Evolutionary conservation across 2,113 vertebrate genomes (phyloP), one percentile per base, ranked within the genome.

Genomic region (Cynocephalus volans): DNA sequence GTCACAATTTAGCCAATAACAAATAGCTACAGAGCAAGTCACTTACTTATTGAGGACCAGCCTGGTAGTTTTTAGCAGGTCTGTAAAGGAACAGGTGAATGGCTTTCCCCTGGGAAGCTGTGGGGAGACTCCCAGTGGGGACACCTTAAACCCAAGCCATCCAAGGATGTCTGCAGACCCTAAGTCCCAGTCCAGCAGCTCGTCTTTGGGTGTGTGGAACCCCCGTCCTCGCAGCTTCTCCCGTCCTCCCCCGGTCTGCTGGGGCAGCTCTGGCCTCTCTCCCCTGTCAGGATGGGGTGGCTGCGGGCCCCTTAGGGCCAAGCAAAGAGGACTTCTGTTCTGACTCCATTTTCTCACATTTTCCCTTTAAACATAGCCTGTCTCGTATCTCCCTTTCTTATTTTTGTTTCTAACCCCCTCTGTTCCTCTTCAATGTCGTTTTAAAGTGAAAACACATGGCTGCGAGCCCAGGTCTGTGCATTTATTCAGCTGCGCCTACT

Each of bases 401-500:
- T 95, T 94, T 97, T 98, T 95, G 54, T 80, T 98, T 97, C 96
- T 97, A 97, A 96, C 92, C 92, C 95, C 93, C 90, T 90, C 50
- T 96, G 92, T 93, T 97, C 88, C 90, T 98, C 70, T 92, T 97
- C 73, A 95, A 75, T 92, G 88, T 97, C 98, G 97, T 96, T 97
- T 98, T 98, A 98, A 98, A 99, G 90, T 98, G 98, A 95, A 99
- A 99, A 98, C 98, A 98, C 94, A 98, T 94, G 97, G 96, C 75
- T 33, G 56, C 50, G 90, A 95, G 76, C 28, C 81, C 94, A 41
- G 81, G 79, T 84, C 88, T 58, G 50, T 95, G 93, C 97, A 98
- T 98, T 98, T 98, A 98, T 88, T 98, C 98, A 98, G 98, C 98
- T 98, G 98, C 97, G 98, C 81, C 95, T 98, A 98, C 98, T 99